Conservation (phyloP, 1,140 invertebrate species). For the Drosophila chauvacae region DNA sequence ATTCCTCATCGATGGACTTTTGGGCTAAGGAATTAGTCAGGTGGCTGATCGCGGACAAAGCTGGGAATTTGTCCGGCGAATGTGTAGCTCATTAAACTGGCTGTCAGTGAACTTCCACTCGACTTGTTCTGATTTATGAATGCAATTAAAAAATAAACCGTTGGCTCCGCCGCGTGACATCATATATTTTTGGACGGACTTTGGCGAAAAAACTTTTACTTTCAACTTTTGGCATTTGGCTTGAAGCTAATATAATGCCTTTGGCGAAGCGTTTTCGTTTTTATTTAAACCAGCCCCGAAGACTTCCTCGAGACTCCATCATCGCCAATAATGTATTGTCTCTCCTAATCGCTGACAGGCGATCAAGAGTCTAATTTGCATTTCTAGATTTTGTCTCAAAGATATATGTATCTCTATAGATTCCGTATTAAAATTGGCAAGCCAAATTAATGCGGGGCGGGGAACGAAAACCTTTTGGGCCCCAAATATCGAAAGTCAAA, state of each 20-base stretch:
- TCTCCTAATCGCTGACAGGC: slow-evolving; percentile 45
- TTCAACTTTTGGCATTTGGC: slow-evolving; percentile 49
- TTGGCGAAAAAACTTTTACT: slow-evolving; percentile 35
- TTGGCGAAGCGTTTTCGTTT: slow-evolving; percentile 55
- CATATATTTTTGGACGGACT: slow-evolving; percentile 8
- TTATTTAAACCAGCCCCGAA: slow-evolving; percentile 47
- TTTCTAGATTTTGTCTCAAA: slow-evolving; percentile 69
- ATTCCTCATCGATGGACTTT: slow-evolving; percentile 33
- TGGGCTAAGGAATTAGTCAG: slow-evolving; percentile 27
- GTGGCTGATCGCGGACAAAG: slow-evolving; percentile 35
- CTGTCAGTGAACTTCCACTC: slow-evolving; percentile 35
- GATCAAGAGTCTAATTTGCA: slow-evolving; percentile 67
- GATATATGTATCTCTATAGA: slow-evolving; percentile 47
- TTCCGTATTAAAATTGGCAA: slow-evolving; percentile 44
- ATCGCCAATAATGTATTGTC: slow-evolving; percentile 22
- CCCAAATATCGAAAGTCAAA: slow-evolving; percentile 40
- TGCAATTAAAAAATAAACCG: slow-evolving; percentile 50
- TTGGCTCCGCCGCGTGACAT: slow-evolving; percentile 33
- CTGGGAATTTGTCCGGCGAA: slow-evolving; percentile 45
- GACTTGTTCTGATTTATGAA: slow-evolving; percentile 49
- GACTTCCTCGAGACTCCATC: slow-evolving; percentile 38
- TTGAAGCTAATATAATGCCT: slow-evolving; percentile 19
- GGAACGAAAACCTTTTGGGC: slow-evolving; percentile 15
- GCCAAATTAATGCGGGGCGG: slow-evolving; percentile 14
- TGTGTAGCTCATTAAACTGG: slow-evolving; percentile 25